A percentile compares a stretch with the other conserved stretches of the same genome.
Conservation (phyloP, 2,113 vertebrate species). For the Theristicus caerulescens region DNA sequence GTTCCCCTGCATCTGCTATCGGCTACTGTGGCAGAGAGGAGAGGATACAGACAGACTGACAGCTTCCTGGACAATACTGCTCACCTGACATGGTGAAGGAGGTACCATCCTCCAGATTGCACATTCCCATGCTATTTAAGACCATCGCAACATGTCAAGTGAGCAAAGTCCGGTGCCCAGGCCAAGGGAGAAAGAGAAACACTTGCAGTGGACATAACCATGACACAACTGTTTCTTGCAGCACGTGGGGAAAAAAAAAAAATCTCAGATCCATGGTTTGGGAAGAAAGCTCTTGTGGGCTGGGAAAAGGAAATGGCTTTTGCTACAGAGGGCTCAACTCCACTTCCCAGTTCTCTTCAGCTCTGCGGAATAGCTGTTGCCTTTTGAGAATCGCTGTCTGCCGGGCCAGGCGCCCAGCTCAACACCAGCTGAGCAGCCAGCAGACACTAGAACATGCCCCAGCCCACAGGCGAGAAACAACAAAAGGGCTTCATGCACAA, state of each 20-base stretch:
- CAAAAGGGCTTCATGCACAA: background rate
- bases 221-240: background rate
- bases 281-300: background rate
- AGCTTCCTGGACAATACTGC: background rate
- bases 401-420: background rate
- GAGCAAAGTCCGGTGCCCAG: background rate
- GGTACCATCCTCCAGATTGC: background rate
- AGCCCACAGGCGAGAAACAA: background rate
- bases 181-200: background rate
- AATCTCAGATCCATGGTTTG: background rate
- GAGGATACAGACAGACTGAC: background rate
- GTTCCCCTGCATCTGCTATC: background rate
- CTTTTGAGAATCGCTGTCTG: background rate
- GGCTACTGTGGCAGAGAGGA: background rate
- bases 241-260: background rate
- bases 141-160: background rate
- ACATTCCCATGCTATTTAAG: background rate
- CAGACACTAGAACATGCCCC: background rate
- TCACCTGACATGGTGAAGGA: background rate
- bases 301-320: background rate
- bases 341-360: background rate
- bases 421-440: background rate
- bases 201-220: background rate
- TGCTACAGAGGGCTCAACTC: background rate
- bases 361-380: background rate